phyloP scores from a whole-genome alignment of 2,888 invertebrate genomes.

The Piscicola geometra region DNA sequence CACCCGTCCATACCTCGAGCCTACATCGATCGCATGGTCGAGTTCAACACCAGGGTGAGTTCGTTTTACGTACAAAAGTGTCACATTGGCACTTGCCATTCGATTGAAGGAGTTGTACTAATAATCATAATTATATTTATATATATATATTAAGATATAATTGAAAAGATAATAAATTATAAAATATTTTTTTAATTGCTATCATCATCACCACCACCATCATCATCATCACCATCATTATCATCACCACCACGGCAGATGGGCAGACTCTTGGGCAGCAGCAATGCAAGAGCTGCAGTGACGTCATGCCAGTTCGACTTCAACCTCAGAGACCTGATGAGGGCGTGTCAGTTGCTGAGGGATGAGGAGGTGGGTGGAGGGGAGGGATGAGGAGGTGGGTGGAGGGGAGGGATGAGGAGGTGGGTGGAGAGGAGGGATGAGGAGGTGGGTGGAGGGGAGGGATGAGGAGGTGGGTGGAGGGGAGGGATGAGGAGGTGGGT shows the following conservation, averaged over 20 bases:
- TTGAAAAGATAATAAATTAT: no score
- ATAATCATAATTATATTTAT: no score
- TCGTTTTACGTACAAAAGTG: no score
- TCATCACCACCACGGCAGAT: not conserved
- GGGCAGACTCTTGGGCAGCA: not conserved
- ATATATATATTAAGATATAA: no score
- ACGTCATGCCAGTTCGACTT: constrained; percentile 77
- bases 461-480: no score
- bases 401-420: not conserved
- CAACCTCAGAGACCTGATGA: constrained; percentile 85
- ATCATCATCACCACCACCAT: no score
- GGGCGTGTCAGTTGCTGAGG: constrained; percentile 78
- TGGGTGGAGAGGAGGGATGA: not conserved
- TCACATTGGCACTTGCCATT: no score
- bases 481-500: no score
- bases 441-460: no score
- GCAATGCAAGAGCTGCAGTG: not conserved
- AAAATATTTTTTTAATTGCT: no score
- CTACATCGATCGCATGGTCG: constrained; percentile 68
- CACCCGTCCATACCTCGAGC: constrained; percentile 64
- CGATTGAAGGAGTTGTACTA: no score
- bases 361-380: not conserved
- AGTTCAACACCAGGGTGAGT: constrained; percentile 66
- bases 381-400: not conserved
- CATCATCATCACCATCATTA: no score